Evolutionary conservation across 64 coral and sea anemone genomes (phyloP), one percentile per base, ranked within the genome.

Genomic region (Montipora foliosa): DNA sequence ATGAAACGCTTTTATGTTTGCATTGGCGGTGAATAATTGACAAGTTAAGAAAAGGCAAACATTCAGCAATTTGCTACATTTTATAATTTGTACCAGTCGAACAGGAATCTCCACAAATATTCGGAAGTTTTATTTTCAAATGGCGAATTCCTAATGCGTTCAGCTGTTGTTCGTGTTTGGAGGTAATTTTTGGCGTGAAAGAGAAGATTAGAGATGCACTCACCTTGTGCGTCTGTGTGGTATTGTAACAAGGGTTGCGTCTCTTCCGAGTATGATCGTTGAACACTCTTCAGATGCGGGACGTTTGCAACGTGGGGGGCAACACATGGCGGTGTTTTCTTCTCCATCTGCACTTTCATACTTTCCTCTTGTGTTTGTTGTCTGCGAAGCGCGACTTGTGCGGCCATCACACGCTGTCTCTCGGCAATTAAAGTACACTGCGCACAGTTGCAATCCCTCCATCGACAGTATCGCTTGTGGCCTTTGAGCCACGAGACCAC

Each of bases 41-140:
- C 93, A 98, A 92, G 47, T 62, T 95, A 95, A 98, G 96, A 87
- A 92, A 98, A 84, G 83, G 25, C 96, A 98, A 98, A 98, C 79
- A 98, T 75, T 89, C 73, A 95, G 79, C 94, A 98, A 98, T 98
- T 98, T 98, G 96, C 89, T 94, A 98, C 96, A 98, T 98, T 77
- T 98, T 95, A 92, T 92, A 95, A 95, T 92, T 86, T 95, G 82
- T 86, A 86, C 82, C 82, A 44, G 66, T 46, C 66, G 46, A 4
- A 10, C 44, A 72, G 21, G 37, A 19, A 50, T 86, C 22, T 86
- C 44, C 9, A 46, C 4, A 86, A 71, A 86, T 68, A 44, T 20
- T 7, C 64, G 64, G 82, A 86, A 86, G 71, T 19, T 72, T 16
- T 46, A 37, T 37, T 44, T 5, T 20, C 4, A 20, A 86, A 50